phyloP scores from a whole-genome alignment of 2,113 vertebrate species.

The Thamnaconus septentrionalis region DNA sequence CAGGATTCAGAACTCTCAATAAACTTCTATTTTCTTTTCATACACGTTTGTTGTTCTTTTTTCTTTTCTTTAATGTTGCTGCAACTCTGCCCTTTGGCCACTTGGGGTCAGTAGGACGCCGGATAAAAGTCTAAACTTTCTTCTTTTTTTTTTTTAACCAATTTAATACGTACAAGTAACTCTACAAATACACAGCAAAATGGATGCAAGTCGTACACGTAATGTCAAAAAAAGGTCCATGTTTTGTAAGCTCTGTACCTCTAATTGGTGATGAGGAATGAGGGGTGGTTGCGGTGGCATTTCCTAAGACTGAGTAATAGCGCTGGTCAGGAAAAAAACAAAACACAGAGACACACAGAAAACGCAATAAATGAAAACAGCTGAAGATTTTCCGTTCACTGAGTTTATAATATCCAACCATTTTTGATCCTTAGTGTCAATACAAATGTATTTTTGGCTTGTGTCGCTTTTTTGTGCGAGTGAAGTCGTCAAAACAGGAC shows the following conservation, averaged over 20 bases:
- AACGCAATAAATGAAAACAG: too few species aligned
- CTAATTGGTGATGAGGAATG: neutral
- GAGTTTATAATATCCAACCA: too few species aligned
- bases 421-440: too few species aligned
- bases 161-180: too few species aligned
- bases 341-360: too few species aligned
- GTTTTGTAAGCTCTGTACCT: neutral
- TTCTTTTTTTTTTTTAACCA: neutral
- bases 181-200: too few species aligned
- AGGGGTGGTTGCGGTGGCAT: constrained; percentile 31
- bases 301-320: constrained; percentile 52
- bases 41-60: constrained; percentile 18
- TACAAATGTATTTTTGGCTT: too few species aligned
- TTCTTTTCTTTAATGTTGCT: neutral
- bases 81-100: constrained; percentile 6
- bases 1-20: constrained; percentile 79
- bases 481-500: too few species aligned
- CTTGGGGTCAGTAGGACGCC: constrained; percentile 22
- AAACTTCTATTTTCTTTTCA: constrained; percentile 80
- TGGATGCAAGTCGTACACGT: too few species aligned
- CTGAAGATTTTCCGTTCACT: too few species aligned
- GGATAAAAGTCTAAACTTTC: neutral
- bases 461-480: too few species aligned
- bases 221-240: neutral
- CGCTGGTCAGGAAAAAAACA: neutral